Evolutionary conservation across 2,113 vertebrate genomes (phyloP), one percentile per base, ranked within the genome.

Genomic region (Crotalus horridus): DNA sequence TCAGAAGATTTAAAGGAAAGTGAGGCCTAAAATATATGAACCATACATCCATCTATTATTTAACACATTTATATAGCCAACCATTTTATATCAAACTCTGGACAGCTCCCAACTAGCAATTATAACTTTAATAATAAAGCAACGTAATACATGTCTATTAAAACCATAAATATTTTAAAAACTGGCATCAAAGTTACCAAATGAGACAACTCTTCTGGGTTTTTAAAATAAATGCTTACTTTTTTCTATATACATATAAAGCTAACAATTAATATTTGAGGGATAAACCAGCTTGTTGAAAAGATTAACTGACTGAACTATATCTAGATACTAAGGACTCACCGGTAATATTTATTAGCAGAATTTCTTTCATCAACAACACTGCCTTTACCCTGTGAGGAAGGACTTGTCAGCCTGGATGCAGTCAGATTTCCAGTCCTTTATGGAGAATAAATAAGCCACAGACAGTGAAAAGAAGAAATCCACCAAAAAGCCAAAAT

Each of bases 271-370:
- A 85, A 29, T 39, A 92, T 46, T 85, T 85, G 20, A 48, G 59
- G 29, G 58, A 13, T 64, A 5, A 85, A 46, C 0, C 0, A 89
- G 53, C 56, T 88, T 89, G 58, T 23, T 81, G 24, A 85, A 88
- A 85, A 59, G 43, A 74, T 74, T 59, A 48, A 91, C 29, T 12
- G 17, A 64, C 6, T 61, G 23, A 85, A 85, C 9, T 24, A 87
- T 85, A 93, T 93, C 86, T 95, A 94, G n/a, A 95, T 87, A 86
- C 51, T 64, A 87, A 91, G 93, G 91, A 97, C 98, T 98, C 96
- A 98, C 97, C 97, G 97, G 91, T 97, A 98, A 96, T 98, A 98
- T 97, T 98, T 98, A 97, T 97, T 98, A 97, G 97, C 96, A 95
- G 98, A 94, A 96, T 98, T 98, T 97, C 98, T 98, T 95, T 98